phyloP scores from a whole-genome alignment of 2,797 vertebrate species.

The Etheostoma nigrum region DNA sequence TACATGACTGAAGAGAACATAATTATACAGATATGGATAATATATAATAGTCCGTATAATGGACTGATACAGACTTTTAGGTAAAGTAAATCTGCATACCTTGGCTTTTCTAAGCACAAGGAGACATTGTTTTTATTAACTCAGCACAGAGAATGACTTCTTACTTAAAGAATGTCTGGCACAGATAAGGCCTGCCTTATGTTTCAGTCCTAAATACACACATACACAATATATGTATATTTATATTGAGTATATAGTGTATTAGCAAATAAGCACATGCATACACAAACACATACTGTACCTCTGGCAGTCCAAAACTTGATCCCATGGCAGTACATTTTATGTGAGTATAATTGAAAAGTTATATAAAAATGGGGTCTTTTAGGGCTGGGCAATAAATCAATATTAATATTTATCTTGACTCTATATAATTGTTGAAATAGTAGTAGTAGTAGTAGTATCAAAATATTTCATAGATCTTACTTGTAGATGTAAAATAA shows the following conservation, averaged over 20 bases:
- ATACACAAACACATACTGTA: background rate
- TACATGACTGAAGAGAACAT: background rate
- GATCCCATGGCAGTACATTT: constrained; percentile 6
- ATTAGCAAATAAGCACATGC: background rate
- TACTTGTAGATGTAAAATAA: background rate
- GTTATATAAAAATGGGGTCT: background rate
- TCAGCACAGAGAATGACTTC: constrained; percentile 45
- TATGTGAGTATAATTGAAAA: background rate
- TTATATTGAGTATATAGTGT: background rate
- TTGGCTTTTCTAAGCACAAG: constrained; percentile 40
- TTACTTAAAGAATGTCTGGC: constrained; percentile 66
- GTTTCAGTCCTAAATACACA: constrained; percentile 37
- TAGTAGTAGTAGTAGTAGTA: background rate
- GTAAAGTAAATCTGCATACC: constrained; percentile 35
- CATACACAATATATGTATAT: background rate
- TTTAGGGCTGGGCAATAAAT: background rate
- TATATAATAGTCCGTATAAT: background rate
- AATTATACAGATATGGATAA: constrained; percentile 5
- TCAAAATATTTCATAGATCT: background rate
- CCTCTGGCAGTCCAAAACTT: constrained; percentile 6
- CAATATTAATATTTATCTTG: background rate
- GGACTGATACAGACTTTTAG: constrained; percentile 38
- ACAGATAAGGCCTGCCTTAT: constrained; percentile 52
- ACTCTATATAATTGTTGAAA: background rate
- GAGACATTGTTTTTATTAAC: constrained; percentile 45